Evolutionary conservation across 1,140 invertebrate species (phyloP).

Genomic region (Pentalonia nigronervosa): DNA sequence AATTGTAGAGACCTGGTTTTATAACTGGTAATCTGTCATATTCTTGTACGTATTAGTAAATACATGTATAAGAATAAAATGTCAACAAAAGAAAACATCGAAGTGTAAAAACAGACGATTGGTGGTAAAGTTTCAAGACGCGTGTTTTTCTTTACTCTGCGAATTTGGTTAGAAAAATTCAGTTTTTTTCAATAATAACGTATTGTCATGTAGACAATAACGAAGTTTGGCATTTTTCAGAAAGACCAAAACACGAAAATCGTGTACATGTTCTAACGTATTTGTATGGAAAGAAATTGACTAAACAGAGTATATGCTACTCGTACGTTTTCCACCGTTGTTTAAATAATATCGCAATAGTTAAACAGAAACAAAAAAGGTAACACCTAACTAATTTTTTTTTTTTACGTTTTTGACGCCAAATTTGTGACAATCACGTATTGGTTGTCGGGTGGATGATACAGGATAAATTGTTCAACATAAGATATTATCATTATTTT

Average conservation of each 20-base stretch:
- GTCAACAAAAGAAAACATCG: background rate
- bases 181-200: background rate
- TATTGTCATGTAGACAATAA: background rate
- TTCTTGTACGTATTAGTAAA: background rate
- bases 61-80: background rate
- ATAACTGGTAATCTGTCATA: background rate
- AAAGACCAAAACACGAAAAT: background rate
- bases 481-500: too few species aligned
- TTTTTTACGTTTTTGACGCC: background rate
- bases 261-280: too few species aligned
- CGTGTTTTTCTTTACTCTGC: background rate
- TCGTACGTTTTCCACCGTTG: background rate
- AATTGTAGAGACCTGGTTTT: background rate
- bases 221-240: background rate
- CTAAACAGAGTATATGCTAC: background rate
- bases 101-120: background rate
- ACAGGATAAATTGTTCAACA: background rate
- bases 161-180: background rate
- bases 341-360: background rate
- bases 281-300: background rate
- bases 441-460: too few species aligned
- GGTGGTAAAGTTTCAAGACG: background rate
- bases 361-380: too few species aligned
- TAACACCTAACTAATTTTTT: background rate
- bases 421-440: background rate